Evolutionary conservation across 2,888 invertebrate species (phyloP), one percentile per base, ranked within the genome.

Genomic region (Drosophila phalerata): DNA sequence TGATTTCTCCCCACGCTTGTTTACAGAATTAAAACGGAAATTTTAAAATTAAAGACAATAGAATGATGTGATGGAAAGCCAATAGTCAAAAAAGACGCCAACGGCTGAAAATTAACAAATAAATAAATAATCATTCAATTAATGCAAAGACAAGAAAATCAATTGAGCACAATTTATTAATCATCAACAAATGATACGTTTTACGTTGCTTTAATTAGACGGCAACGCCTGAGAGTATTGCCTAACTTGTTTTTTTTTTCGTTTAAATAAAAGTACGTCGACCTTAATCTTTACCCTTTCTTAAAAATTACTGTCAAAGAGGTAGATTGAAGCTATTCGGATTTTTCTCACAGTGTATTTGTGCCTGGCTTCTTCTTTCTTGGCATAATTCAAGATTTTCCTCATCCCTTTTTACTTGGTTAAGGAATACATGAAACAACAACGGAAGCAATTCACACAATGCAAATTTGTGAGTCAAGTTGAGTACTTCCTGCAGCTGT

Each of bases 371-470:
- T 62, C 28, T 32, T 17, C 19, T 19, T 62, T 55, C 53, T 49
- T 63, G 72, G 34, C 51, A 55, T 56, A 43, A 62, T 49, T 53
- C 22, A 69, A 64, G 64, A 74, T 64, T 38, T 43, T 57, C 55
- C 62, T 58, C 62, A 48, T 17, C 32, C 30, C 56, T 19, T 47
- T 47, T 37, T 28, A 66, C 34, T 11, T 25, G n/a, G 32, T 28
- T 58, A 22, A 19, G 25, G 51, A 58, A 60, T 47, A 57, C 64
- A 40, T 65, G 57, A 65, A 56, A 42, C 61, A 79, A 52, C 58
- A 75, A 49, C 73, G 78, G 85, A 87, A 83, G 76, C 76, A 87
- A 81, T 86, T 78, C 65, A 67, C 81, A 69, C 79, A 63, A 87
- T 78, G 73, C 68, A 86, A 77, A 84, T 81, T 84, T 81, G 69